phyloP scores from a whole-genome alignment of 2,888 invertebrate genomes.

The Andrena haemorrhoa region DNA sequence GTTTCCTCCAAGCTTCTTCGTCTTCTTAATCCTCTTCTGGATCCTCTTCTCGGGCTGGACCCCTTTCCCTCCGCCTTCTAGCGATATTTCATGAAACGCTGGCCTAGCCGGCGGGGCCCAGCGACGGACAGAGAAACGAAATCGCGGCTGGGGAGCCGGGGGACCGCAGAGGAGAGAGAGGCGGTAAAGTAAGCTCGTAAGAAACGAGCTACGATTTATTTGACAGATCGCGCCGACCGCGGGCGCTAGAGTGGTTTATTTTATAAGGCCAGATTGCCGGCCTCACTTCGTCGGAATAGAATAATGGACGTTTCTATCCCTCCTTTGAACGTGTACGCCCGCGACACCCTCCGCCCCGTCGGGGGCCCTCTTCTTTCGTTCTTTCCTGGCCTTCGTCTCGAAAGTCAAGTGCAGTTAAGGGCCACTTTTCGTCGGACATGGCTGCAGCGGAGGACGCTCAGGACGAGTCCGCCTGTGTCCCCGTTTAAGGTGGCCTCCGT shows the following conservation, averaged over 20 bases:
- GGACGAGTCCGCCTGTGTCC: neutral
- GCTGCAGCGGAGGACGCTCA: slow-evolving; percentile 2
- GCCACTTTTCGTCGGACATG: slow-evolving; percentile 55
- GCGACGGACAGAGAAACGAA: slow-evolving; percentile 20
- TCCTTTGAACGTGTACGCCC: slow-evolving; percentile 47
- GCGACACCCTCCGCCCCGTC: slow-evolving; percentile 29
- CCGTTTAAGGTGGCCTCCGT: slow-evolving; percentile 9
- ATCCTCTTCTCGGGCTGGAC: slow-evolving; percentile 37
- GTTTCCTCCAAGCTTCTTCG: slow-evolving; percentile 52
- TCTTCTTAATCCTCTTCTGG: slow-evolving; percentile 55
- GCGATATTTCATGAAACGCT: slow-evolving; percentile 41
- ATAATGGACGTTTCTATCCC: slow-evolving; percentile 79
- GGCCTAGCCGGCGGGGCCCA: neutral
- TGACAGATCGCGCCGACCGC: slow-evolving; percentile 80
- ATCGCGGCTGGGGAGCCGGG: slow-evolving; percentile 1
- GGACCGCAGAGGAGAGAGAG: slow-evolving; percentile 50
- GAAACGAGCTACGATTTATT: slow-evolving; percentile 82
- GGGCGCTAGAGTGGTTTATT: slow-evolving; percentile 79
- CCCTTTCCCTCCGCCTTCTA: neutral
- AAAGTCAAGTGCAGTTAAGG: slow-evolving; percentile 75
- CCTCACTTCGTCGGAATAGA: slow-evolving; percentile 82
- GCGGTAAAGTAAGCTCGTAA: slow-evolving; percentile 71
- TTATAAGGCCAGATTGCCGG: slow-evolving; percentile 83
- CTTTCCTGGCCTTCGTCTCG: slow-evolving; percentile 69
- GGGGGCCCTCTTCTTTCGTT: slow-evolving; percentile 37